Base-by-base conservation (phyloP, 1,140 invertebrate species). In the Drosophila sturtevanti region DNA sequence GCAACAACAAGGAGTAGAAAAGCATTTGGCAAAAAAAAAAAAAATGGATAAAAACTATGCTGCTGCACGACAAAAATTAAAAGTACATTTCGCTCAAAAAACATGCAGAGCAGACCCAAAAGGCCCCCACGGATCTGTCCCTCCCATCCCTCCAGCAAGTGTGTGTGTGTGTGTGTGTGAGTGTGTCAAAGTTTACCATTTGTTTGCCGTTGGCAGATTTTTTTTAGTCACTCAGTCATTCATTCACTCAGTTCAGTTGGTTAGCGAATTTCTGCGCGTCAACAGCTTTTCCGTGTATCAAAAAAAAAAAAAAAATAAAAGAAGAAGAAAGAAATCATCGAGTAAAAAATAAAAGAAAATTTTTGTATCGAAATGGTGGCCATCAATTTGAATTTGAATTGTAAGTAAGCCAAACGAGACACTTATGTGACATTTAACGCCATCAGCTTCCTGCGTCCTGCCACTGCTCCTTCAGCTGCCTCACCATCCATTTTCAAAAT, bases 61-160 rank as follows among this genome's bases (percentile, higher is more conserved):
- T 72, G 79, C 79, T 68, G 77, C 79, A 81, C 79, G 79, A 84
- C 70, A 79, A 48, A 77, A 81, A 78, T 74, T 74, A 73, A 82
- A 78, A 81, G 59, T 69, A 72, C 74, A 72, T 54, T 10, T 54
- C 61, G 69, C 52, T 63, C 48, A 21, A 63, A 63, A 10, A 51
- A 66, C 61, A 73, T 61, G 56, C 56, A 51, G 55, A 21, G 12
- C 48, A 58, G 64, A n/a, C 52, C 64, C n/a, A n/a, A n/a, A n/a
- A 24, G 37, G 56, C 18, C 38, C 34, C 60, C 31, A 69, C 31
- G 59, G 63, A 31, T 48, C 31, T 76, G 41, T 31, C 27, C 27
- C 27, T 6, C 27, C n/a, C 12, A 1, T 14, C 37, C 12, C 18
- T 10, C 7, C 7, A 11, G 41, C 34, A 10, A 72, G 52, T 64